phyloP scores from a whole-genome alignment of 2,888 invertebrate genomes.

The Dolichomitus sp. region DNA sequence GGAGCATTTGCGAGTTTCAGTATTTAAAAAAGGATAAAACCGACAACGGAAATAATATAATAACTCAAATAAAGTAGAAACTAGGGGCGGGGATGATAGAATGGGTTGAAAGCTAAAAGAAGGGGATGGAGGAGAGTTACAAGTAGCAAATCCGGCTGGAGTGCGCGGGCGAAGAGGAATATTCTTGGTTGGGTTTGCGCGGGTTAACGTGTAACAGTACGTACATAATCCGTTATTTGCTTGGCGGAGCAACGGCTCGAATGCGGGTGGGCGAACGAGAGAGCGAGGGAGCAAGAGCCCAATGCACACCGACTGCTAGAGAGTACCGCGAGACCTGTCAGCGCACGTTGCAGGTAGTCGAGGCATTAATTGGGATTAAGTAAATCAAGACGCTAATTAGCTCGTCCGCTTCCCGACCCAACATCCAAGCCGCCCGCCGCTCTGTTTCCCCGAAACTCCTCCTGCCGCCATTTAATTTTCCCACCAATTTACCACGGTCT shows the following conservation, averaged over 20 bases:
- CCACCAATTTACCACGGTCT: slow-evolving; percentile 74
- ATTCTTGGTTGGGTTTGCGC: slow-evolving; percentile 62
- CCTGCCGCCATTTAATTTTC: slow-evolving; percentile 74
- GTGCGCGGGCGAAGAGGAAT: slow-evolving; percentile 45
- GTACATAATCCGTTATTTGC: slow-evolving; percentile 85
- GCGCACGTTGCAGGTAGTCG: slow-evolving; percentile 75
- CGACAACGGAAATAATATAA: slow-evolving; percentile 33
- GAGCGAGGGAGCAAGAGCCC: slow-evolving; percentile 53
- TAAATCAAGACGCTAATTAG: slow-evolving; percentile 87
- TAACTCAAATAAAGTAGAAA: slow-evolving; percentile 24
- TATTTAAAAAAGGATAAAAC: slow-evolving; percentile 6
- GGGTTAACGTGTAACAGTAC: slow-evolving; percentile 79
- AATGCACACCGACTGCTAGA: slow-evolving; percentile 43
- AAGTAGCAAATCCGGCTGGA: slow-evolving; percentile 27
- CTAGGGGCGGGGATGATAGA: neutral
- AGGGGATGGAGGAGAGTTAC: slow-evolving; percentile 3
- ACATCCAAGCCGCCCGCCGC: slow-evolving; percentile 60
- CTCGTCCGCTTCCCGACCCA: slow-evolving; percentile 76
- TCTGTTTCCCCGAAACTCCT: slow-evolving; percentile 67
- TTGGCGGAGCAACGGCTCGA: slow-evolving; percentile 77
- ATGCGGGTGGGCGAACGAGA: slow-evolving; percentile 50
- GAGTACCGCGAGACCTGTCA: slow-evolving; percentile 36
- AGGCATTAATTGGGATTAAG: slow-evolving; percentile 86
- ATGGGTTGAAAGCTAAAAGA: slow-evolving; percentile 1
- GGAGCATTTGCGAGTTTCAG: slow-evolving; percentile 12